These are phyloP conservation scores for Heliconius erato DNA, from an alignment of 2,888 invertebrate species.

Conservation along the genomic window DNA sequence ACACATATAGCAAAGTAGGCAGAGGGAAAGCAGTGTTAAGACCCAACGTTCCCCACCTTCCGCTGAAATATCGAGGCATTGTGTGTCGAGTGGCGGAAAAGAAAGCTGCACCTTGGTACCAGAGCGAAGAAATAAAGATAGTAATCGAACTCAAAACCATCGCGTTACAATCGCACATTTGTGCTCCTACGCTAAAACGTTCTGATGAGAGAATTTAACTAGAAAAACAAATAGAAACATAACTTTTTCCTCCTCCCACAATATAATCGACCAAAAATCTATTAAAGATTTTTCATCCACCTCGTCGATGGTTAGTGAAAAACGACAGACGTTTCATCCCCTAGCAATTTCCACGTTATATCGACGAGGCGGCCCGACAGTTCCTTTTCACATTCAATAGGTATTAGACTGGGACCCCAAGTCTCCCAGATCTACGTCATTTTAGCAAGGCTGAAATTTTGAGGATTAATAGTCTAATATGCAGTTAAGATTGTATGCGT, in stretches of 20 bases:
- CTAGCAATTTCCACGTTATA: slow-evolving; percentile 26
- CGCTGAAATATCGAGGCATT: neutral
- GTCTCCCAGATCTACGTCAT: too few species aligned
- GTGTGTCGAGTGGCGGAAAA: too few species aligned
- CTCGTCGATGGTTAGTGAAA: neutral
- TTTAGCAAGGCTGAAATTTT: too few species aligned
- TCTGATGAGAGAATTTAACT: neutral
- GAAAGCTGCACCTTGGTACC: neutral
- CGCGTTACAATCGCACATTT: neutral
- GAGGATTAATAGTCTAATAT: too few species aligned
- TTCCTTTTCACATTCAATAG: slow-evolving; percentile 22
- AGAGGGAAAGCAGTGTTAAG: neutral
- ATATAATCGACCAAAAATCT: neutral
- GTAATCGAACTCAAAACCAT: neutral
- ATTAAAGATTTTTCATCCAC: neutral
- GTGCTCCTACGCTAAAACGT: neutral
- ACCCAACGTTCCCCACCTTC: neutral
- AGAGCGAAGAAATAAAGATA: neutral
- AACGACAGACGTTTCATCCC: slow-evolving; percentile 7
- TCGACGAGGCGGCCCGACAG: neutral
- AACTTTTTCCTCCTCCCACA: neutral
- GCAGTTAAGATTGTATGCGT: too few species aligned
- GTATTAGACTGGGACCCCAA: neutral
- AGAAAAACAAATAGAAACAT: neutral
- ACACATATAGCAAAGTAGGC: neutral